phyloP scores from a whole-genome alignment of 2,888 invertebrate genomes.

The Apomyelois bistriatella region DNA sequence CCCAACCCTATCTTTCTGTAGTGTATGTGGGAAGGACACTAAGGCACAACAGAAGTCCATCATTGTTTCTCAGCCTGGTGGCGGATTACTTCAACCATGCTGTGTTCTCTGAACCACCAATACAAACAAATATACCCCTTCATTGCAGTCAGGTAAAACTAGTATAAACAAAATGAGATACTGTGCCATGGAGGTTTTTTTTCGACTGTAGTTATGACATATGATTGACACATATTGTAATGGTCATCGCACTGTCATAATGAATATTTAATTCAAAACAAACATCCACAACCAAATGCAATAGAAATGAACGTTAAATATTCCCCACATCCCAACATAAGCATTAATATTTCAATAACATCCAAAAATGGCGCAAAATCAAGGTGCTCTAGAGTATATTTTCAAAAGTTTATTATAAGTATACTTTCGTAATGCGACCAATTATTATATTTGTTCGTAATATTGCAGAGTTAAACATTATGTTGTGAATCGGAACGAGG shows the following conservation, averaged over 20 bases:
- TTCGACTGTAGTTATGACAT: too few species aligned
- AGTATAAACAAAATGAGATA: too few species aligned
- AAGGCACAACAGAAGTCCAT: too few species aligned
- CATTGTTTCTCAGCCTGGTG: too few species aligned
- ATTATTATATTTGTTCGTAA: conserved; percentile 22
- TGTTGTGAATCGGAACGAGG: conserved; percentile 37
- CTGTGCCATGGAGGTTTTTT: too few species aligned
- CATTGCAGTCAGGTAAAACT: too few species aligned
- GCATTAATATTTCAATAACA: conserved; percentile 38
- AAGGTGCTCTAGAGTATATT: conserved; percentile 23
- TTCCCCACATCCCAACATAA: conserved; percentile 25
- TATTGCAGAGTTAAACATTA: conserved; percentile 49
- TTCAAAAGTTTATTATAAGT: conserved; percentile 10
- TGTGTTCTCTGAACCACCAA: too few species aligned
- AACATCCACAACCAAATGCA: background rate
- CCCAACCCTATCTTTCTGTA: too few species aligned
- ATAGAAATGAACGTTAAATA: conserved; percentile 24
- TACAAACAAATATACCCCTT: too few species aligned
- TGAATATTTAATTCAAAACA: background rate
- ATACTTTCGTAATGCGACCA: background rate
- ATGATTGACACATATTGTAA: too few species aligned
- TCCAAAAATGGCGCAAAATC: conserved; percentile 25
- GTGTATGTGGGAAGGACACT: too few species aligned
- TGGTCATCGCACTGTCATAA: background rate
- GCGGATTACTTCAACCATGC: too few species aligned